Conservation (phyloP, 1,140 invertebrate species). For the Probaryconus sp. region DNA sequence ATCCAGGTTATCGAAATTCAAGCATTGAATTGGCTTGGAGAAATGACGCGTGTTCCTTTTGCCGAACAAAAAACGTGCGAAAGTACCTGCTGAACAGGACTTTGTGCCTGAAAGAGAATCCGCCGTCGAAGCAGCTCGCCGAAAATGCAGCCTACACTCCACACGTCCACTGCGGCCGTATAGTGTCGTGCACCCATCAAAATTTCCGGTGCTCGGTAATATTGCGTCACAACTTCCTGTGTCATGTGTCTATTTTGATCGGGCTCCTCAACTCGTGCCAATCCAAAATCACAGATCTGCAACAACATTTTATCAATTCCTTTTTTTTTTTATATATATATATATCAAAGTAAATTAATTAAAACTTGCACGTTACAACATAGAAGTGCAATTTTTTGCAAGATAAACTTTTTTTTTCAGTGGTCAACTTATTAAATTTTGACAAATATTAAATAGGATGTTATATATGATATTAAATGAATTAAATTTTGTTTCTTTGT, state of each 20-base stretch:
- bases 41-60: constrained; percentile 25
- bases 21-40: constrained; percentile 1
- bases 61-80: constrained; percentile 29
- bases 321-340: neutral
- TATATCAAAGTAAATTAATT: neutral
- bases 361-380: too few species aligned
- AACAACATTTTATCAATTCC: neutral
- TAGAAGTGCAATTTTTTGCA: too few species aligned
- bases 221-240: constrained; percentile 99
- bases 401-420: too few species aligned
- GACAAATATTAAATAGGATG: too few species aligned
- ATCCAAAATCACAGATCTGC: constrained; percentile 98
- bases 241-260: constrained; percentile 97
- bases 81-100: constrained; percentile 93
- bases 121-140: constrained; percentile 95
- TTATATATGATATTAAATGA: too few species aligned
- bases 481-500: too few species aligned
- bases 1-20: neutral
- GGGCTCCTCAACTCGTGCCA: constrained; percentile 96
- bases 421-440: too few species aligned
- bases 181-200: constrained; percentile 99
- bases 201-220: constrained; percentile 99
- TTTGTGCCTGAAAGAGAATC: constrained; percentile 98
- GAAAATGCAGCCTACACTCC: constrained; percentile 99
- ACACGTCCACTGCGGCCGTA: constrained; percentile 97